These are phyloP conservation scores for Parnassius apollo DNA, from an alignment of 2,888 invertebrate genomes.

Conservation along the genomic window DNA sequence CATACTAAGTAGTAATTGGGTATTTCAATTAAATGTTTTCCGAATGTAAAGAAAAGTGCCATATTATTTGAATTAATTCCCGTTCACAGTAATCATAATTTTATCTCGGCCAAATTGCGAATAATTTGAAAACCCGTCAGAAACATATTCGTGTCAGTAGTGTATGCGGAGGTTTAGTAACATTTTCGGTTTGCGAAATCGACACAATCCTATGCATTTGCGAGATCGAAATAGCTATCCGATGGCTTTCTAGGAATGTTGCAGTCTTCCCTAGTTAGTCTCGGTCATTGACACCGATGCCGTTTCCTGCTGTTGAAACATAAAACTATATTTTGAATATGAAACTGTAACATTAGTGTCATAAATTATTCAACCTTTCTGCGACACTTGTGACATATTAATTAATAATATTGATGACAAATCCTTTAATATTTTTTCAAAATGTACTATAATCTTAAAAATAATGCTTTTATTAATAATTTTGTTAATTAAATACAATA, in stretches of 20 bases:
- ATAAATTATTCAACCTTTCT: too few relatives aligned
- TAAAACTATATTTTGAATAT: constrained; percentile 22
- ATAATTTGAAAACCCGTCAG: constrained; percentile 11
- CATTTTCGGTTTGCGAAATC: constrained; percentile 29
- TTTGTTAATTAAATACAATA: too few relatives aligned
- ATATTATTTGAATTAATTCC: too few relatives aligned
- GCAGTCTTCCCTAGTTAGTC: constrained; percentile 28
- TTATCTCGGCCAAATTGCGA: constrained; percentile 6
- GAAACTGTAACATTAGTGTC: too few relatives aligned
- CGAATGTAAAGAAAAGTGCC: too few relatives aligned
- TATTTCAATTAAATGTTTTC: too few relatives aligned
- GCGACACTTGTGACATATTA: too few relatives aligned
- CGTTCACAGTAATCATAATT: neutral
- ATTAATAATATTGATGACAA: too few relatives aligned
- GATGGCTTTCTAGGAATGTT: constrained; percentile 32
- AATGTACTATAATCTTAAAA: too few relatives aligned
- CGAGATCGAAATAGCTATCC: constrained; percentile 26
- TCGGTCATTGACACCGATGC: constrained; percentile 25
- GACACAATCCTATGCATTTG: constrained; percentile 31
- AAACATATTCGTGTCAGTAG: constrained; percentile 9
- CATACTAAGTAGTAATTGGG: too few relatives aligned
- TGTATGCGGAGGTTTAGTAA: constrained; percentile 27
- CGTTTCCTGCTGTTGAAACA: constrained; percentile 12
- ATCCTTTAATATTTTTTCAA: too few relatives aligned
- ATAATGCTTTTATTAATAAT: too few relatives aligned